Conservation (phyloP, 2,888 invertebrate species). For the Calliopum simillimum region DNA sequence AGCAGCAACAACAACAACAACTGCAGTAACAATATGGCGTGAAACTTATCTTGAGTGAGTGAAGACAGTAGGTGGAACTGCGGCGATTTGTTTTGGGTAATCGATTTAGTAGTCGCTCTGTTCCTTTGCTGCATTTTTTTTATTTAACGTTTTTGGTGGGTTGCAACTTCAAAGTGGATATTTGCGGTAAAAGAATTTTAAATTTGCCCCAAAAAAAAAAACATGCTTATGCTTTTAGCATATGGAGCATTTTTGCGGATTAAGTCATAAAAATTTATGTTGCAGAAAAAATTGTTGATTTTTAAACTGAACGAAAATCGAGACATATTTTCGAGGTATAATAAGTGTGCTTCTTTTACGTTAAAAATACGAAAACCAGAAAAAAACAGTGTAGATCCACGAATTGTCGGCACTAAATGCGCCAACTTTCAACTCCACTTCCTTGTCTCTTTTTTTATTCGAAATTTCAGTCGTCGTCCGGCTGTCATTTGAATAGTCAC, state of each 20-base stretch:
- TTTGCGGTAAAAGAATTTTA: no score
- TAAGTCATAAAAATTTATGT: slow-evolving; percentile 26
- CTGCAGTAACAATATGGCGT: background rate
- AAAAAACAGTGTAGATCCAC: no score
- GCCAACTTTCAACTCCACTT: no score
- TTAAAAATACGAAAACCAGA: no score
- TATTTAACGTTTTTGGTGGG: background rate
- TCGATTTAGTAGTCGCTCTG: slow-evolving; percentile 23
- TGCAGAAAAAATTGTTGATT: slow-evolving; percentile 9
- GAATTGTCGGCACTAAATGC: no score
- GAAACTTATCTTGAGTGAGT: slow-evolving; percentile 10
- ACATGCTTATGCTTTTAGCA: background rate
- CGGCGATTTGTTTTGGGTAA: slow-evolving; percentile 31
- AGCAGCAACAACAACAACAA: no score
- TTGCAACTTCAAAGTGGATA: background rate
- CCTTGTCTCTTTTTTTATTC: no score
- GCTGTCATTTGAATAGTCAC: slow-evolving; percentile 26
- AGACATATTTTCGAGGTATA: no score
- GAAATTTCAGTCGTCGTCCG: background rate
- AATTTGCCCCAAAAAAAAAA: no score
- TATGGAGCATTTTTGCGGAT: background rate
- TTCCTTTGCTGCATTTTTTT: background rate
- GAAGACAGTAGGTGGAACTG: slow-evolving; percentile 26
- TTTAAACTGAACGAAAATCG: no score
- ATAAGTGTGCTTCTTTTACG: no score